Evolutionary conservation across 2,888 invertebrate species (phyloP), one percentile per base, ranked within the genome.

Genomic region (Temnothorax ravouxi): DNA sequence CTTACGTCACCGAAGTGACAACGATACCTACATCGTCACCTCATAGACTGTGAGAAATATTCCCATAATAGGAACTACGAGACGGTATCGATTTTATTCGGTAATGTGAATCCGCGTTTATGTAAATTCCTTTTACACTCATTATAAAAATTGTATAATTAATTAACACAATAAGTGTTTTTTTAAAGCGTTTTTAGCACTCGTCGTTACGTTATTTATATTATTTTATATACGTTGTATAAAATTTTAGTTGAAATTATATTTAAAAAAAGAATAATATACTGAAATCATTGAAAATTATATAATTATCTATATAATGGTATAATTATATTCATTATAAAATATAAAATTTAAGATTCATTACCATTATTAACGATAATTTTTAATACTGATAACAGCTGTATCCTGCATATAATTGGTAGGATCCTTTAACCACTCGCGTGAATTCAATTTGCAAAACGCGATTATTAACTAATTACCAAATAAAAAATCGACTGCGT

Each of bases 71-170:
- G 59, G 0, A 79, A 38, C 47, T 80, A 25, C 13, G 8, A 47
- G 6, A 34, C 29, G 38, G 1, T 59, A 59, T 79, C 47, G 71
- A 79, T 47, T 59, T 71, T 47, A 80, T 71, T 59, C 15, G 47
- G 21, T 59, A 13, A 59, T 9, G 34, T 4, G 15, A 71, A 59
- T 38, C 41, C 25, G 15, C 6, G 18, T 3, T 2, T n/a, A 21
- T 59, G 21, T 59, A n/a, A 38, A 38, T 25, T 76, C 11, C 15
- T 29, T 38, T 15, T 13, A 13, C 52, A 18, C 41, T 67, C n/a
- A 5, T 71, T 56, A 29, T 44, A 34, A 62, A 75, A 50, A 47
- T n/a, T n/a, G 4, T 52, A 25, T 29, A 25, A 52, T 71, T 29
- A 29, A 67, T 47, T 67, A 67, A 11, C 21, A 66, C 9, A 69